These are phyloP conservation scores for Dendrolimus pini DNA, from an alignment of 2,888 invertebrate species.

Conservation along the genomic window DNA sequence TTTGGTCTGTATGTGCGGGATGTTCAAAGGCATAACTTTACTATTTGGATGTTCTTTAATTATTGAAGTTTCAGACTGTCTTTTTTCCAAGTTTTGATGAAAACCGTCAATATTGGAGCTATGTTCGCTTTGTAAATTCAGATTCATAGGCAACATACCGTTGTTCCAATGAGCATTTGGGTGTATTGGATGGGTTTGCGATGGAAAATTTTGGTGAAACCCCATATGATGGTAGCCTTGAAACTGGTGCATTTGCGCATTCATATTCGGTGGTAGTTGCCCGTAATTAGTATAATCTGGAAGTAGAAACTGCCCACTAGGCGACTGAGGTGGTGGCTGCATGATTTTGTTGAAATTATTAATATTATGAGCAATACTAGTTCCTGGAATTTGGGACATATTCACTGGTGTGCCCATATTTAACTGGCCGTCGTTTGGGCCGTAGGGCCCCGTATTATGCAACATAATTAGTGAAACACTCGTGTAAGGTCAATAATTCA, in stretches of 20 bases:
- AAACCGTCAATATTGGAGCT: constrained; percentile 17
- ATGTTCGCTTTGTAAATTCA: constrained; percentile 37
- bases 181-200: constrained; percentile 22
- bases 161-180: constrained; percentile 34
- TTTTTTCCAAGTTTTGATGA: constrained; percentile 20
- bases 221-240: constrained; percentile 37
- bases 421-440: constrained; percentile 46
- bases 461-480: constrained; percentile 35
- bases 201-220: constrained; percentile 28
- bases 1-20: constrained; percentile 42
- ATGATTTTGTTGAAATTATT: constrained; percentile 44
- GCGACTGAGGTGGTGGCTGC: constrained; percentile 30
- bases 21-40: constrained; percentile 29
- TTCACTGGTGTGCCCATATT: constrained; percentile 47
- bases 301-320: constrained; percentile 34
- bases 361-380: constrained; percentile 43
- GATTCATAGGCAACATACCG: constrained; percentile 43
- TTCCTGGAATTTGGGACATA: constrained; percentile 35
- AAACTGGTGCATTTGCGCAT: constrained; percentile 33
- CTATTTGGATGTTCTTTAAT: constrained; percentile 1
- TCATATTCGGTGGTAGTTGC: constrained; percentile 29
- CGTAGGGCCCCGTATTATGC: constrained; percentile 57
- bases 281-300: constrained; percentile 40
- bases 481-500: constrained; percentile 14
- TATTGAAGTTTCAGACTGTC: constrained; percentile 8